phyloP scores from a whole-genome alignment of 2,888 invertebrate species.

The Amphipoea lucens region DNA sequence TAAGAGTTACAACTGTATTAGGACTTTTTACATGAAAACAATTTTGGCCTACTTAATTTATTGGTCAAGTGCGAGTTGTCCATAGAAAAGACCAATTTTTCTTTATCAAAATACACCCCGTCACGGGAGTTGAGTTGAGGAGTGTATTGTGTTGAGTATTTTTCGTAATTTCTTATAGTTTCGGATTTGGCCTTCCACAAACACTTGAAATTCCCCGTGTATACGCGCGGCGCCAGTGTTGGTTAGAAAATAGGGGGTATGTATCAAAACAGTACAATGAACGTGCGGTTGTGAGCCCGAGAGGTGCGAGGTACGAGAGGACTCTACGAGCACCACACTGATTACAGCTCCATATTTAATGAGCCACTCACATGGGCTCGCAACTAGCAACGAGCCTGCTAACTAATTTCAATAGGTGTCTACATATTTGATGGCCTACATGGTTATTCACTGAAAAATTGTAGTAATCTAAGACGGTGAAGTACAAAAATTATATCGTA shows the following conservation, averaged over 20 bases:
- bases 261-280: constrained; percentile 76
- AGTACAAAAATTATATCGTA: constrained; percentile 22
- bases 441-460: constrained; percentile 55
- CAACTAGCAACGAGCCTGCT: constrained; percentile 76
- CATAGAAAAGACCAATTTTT: neutral
- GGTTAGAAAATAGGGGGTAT: constrained; percentile 60
- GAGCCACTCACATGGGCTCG: constrained; percentile 84
- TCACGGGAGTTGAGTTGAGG: too few relatives aligned
- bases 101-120: neutral
- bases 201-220: neutral
- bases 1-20: too few relatives aligned
- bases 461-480: constrained; percentile 22
- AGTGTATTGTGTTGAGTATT: too few relatives aligned
- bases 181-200: neutral
- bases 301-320: constrained; percentile 73
- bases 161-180: neutral
- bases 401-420: constrained; percentile 87
- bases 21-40: neutral
- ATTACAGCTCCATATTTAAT: constrained; percentile 89
- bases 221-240: constrained; percentile 5
- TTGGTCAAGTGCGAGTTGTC: neutral
- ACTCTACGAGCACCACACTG: constrained; percentile 84
- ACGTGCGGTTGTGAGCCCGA: constrained; percentile 75
- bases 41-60: neutral
- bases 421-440: constrained; percentile 77